phyloP scores from a whole-genome alignment of 1,140 invertebrate genomes.

The Drosophila pallidifrons region DNA sequence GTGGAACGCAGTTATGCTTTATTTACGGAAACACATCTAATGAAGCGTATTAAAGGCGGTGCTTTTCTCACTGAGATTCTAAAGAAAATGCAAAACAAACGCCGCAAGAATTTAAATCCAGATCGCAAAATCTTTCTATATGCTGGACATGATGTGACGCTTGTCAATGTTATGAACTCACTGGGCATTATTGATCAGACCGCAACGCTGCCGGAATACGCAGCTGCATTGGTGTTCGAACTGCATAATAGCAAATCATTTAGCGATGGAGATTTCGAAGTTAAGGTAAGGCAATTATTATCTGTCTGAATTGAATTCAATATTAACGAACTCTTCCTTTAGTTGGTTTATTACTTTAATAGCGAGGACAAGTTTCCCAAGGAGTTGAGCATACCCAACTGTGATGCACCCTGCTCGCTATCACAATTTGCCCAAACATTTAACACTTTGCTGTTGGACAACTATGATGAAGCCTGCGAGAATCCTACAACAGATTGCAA shows the following conservation, averaged over 20 bases:
- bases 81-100: slow-evolving; percentile 84
- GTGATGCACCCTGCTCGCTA: slow-evolving; percentile 85
- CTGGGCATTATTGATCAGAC: slow-evolving; percentile 88
- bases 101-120: slow-evolving; percentile 69
- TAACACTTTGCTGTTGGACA: slow-evolving; percentile 85
- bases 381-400: slow-evolving; percentile 85
- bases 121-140: slow-evolving; percentile 87
- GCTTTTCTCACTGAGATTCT: slow-evolving; percentile 86
- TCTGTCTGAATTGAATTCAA: slow-evolving; percentile 8
- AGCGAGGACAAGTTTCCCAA: slow-evolving; percentile 84
- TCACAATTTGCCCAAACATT: slow-evolving; percentile 84
- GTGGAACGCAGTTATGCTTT: slow-evolving; percentile 89
- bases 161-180: slow-evolving; percentile 89
- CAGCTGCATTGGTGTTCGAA: slow-evolving; percentile 89
- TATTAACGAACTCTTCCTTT: neutral
- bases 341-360: slow-evolving; percentile 84
- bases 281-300: slow-evolving; percentile 82
- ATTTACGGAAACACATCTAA: slow-evolving; percentile 89
- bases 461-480: slow-evolving; percentile 86
- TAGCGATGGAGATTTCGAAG: slow-evolving; percentile 84
- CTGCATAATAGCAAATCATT: slow-evolving; percentile 86
- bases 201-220: slow-evolving; percentile 89
- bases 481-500: slow-evolving; percentile 76
- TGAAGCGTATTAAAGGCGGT: slow-evolving; percentile 91
- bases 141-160: slow-evolving; percentile 90